Percentiles rank a stretch among this genome's conserved stretches.
phyloP scores from a whole-genome alignment of 2,797 vertebrate genomes.

The Pyrocephalus nanus region DNA sequence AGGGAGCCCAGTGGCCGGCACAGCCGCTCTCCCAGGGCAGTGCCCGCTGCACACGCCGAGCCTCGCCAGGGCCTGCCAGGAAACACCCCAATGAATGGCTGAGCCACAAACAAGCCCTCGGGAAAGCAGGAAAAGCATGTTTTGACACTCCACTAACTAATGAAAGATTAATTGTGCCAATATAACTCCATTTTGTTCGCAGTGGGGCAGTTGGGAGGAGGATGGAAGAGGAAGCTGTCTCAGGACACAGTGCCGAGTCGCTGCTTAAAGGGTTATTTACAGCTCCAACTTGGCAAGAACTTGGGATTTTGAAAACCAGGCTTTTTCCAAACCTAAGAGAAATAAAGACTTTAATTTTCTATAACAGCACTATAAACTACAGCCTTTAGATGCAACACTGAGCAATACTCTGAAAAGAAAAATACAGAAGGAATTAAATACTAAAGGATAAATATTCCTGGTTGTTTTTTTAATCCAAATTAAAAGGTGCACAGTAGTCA shows the following conservation, averaged over 20 bases:
- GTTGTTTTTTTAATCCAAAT: neutral
- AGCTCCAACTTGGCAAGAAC: neutral
- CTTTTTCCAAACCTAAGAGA: neutral
- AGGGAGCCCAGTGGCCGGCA: rapidly evolving
- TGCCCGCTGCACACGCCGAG: neutral
- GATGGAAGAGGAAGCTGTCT: neutral
- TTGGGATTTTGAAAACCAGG: neutral
- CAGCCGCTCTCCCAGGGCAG: neutral
- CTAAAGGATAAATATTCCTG: neutral
- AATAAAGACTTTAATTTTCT: neutral
- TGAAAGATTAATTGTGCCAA: slow-evolving; percentile 37
- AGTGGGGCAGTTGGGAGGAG: slow-evolving; percentile 16
- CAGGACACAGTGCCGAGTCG: neutral
- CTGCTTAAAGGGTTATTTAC: slow-evolving; percentile 12
- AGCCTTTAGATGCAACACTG: neutral
- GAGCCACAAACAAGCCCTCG: neutral
- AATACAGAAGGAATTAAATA: neutral
- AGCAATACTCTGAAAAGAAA: neutral
- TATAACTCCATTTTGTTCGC: slow-evolving; percentile 10
- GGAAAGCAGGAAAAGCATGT: slow-evolving; percentile 17
- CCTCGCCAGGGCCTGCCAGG: neutral
- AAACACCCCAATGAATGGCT: neutral
- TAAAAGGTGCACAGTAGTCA: neutral
- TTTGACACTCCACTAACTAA: slow-evolving; percentile 34
- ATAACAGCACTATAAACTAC: neutral